Percentiles rank a stretch among this genome's conserved stretches.
phyloP scores from a whole-genome alignment of 1,140 invertebrate genomes.

The Megathymus violae region DNA sequence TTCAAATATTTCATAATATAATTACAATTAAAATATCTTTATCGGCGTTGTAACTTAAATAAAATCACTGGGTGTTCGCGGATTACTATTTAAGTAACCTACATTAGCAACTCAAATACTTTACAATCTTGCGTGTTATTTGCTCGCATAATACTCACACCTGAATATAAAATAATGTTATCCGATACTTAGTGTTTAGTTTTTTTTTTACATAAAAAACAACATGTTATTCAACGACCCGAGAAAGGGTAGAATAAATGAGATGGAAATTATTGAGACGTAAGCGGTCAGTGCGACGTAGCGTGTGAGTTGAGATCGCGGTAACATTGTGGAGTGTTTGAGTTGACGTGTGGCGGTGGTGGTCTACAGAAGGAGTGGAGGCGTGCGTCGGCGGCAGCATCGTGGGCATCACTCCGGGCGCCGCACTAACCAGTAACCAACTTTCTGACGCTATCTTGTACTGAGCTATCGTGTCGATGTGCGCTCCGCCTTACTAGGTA shows the following conservation, averaged over 20 bases:
- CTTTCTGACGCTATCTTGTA: constrained; percentile 81
- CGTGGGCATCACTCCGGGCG: constrained; percentile 83
- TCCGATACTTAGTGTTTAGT: no score
- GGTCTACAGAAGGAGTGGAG: constrained; percentile 82
- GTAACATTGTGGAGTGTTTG: constrained; percentile 27
- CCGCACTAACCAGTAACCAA: constrained; percentile 83
- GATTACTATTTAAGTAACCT: background rate
- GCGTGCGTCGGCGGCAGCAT: constrained; percentile 83
- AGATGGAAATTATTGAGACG: no score
- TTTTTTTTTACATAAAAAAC: no score
- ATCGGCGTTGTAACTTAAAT: background rate
- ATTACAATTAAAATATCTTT: background rate
- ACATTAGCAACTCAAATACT: background rate
- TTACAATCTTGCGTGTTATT: no score
- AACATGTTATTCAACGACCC: no score
- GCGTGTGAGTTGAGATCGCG: no score
- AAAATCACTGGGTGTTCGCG: background rate
- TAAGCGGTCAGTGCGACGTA: no score
- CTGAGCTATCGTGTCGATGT: constrained; percentile 64
- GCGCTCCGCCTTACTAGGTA: constrained; percentile 68
- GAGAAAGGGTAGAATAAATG: no score
- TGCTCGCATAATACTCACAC: background rate
- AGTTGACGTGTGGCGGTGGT: constrained; percentile 58
- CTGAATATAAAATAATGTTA: no score
- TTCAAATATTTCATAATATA: background rate